phyloP scores from a whole-genome alignment of 2,797 vertebrate genomes.

The Anableps anableps region DNA sequence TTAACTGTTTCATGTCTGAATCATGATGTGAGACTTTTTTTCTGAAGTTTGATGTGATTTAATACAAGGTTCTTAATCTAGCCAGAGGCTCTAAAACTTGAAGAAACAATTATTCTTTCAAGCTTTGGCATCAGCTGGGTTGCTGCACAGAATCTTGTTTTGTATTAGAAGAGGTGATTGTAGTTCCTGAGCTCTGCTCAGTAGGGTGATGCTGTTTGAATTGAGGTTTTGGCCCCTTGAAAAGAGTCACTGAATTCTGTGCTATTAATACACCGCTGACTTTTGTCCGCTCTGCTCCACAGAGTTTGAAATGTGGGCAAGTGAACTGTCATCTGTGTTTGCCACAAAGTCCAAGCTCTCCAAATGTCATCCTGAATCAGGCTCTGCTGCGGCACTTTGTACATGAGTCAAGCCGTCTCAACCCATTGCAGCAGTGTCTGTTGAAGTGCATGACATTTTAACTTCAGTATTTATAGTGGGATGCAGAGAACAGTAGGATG shows the following conservation, averaged over 20 bases:
- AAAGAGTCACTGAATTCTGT: constrained; percentile 41
- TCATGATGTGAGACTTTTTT: not conserved
- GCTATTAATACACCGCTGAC: constrained; percentile 36
- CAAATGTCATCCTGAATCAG: constrained; percentile 68
- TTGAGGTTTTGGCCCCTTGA: constrained; percentile 1
- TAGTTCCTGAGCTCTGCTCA: constrained; percentile 1
- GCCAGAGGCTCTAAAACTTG: not conserved
- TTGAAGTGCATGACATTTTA: constrained; percentile 61
- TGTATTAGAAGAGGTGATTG: constrained; percentile 4
- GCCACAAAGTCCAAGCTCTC: constrained; percentile 43
- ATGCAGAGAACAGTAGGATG: constrained; percentile 21
- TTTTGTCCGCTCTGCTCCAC: constrained; percentile 47
- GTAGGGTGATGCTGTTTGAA: constrained; percentile 9
- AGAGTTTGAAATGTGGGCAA: constrained; percentile 46
- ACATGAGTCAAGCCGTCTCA: constrained; percentile 63
- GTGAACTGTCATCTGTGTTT: constrained; percentile 52
- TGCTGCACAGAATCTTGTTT: not conserved
- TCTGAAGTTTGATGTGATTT: not conserved
- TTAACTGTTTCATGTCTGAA: not conserved
- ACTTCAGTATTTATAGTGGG: constrained; percentile 44
- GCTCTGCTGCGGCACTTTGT: constrained; percentile 53
- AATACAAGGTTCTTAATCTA: not conserved
- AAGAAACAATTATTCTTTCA: not conserved
- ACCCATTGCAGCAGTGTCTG: constrained; percentile 45
- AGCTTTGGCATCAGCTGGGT: constrained; percentile 1